Evolutionary conservation across 1,140 invertebrate genomes (phyloP).

Genomic region (Penaeus japonicus): DNA sequence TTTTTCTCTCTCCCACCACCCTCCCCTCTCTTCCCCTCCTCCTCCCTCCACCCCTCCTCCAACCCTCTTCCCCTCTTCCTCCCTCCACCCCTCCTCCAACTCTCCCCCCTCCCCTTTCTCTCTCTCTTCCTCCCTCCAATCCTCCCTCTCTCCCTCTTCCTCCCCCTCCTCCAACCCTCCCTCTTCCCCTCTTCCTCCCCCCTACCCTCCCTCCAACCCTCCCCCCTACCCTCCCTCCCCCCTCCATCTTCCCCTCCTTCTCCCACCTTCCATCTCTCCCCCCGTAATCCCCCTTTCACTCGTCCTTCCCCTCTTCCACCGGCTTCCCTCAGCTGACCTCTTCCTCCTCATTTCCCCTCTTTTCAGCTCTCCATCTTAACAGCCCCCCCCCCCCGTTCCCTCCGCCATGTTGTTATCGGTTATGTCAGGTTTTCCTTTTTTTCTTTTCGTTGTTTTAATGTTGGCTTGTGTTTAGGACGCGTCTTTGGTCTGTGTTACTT

Average conservation of each 20-base stretch:
- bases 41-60: neutral
- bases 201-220: neutral
- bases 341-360: neutral
- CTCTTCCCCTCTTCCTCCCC: neutral
- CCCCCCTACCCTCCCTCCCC: neutral
- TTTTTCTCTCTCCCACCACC: neutral
- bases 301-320: neutral
- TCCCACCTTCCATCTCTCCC: too few species aligned
- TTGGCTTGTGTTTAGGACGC: too few species aligned
- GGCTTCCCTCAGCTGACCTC: neutral
- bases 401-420: too few species aligned
- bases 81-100: neutral
- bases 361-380: too few species aligned
- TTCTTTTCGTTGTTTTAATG: too few species aligned
- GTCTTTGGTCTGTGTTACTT: too few species aligned
- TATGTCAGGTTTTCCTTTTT: too few species aligned
- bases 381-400: too few species aligned
- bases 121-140: neutral
- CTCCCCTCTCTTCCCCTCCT: neutral
- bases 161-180: neutral
- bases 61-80: neutral
- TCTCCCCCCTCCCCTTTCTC: neutral
- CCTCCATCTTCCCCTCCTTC: neutral
- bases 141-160: neutral
- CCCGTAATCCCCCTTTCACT: neutral